Evolutionary conservation across 2,113 vertebrate species (phyloP), one percentile per base, ranked within the genome.

Genomic region (Bufo gargarizans): DNA sequence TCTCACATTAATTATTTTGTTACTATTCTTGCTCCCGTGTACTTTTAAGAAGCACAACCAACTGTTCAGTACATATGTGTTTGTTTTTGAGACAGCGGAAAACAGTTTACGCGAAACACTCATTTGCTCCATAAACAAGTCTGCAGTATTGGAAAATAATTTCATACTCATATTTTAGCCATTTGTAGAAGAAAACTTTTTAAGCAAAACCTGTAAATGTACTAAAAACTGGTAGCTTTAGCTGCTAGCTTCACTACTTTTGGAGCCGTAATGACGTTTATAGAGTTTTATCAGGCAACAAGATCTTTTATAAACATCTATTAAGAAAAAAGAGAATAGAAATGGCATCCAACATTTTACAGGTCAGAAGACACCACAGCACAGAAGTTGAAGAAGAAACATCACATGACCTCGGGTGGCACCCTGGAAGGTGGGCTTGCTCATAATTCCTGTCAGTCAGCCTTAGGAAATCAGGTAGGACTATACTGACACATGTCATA

Each of bases 1-100:
- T 84, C 82, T 84, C 49, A 69, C 63, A 84, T 84, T 84, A 84
- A 71, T 71, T 71, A 84, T 84, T 53, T 84, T 71, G 65, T 22
- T 84, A 55, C 67, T 49, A 84, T 84, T 84, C 53, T 61, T 82
- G 22, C 45, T 82, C 82, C 82, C 17, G 22, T 83, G 69, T 49
- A 67, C 63, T 67, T 63, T 69, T 69, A 22, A 45, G 69, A 50
- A 69, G 47, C 65, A 45, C 80, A 65, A 83, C 82, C 82, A 83
- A 67, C 82, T 83, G 82, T 83, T 65, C 65, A 33, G 49, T 63
- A 43, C 45, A 82, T 82, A 81, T 81, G 78, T 16, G 78, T 58
- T 19, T 82, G 58, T 47, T 83, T 83, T 83, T 83, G 47, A 83
- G 47, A n/a, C 20, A 22, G 61, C 43, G 19, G 19, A 69, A 43